Base-by-base conservation (phyloP, 2,113 vertebrate genomes). In the Trogon surrucura region DNA sequence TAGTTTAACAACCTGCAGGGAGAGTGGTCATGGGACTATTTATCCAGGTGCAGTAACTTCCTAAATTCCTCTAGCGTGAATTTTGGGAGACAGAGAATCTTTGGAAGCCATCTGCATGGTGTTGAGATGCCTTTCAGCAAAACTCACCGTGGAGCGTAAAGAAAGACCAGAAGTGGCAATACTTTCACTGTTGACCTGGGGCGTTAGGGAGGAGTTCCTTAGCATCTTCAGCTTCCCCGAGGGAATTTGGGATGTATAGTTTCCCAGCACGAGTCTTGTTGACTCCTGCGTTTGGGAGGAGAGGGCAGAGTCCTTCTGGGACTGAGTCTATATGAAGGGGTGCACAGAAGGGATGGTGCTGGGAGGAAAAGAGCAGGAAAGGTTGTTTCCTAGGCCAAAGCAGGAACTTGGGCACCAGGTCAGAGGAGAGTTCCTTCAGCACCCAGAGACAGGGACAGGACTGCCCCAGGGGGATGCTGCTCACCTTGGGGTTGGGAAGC, bases 381-480 rank as follows among this genome's bases (percentile, higher is more conserved):
- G 19, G 26, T 38, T 11, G 4, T 38, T 61, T 57, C 38, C 17
- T 32, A 38, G n/a, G 20, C 22, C 2, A 9, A 20, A 86, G 34
- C 3, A 22, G 72, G 25, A 65, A 48, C 44, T 60, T 69, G 70
- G 75, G 36, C 23, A 45, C n/a, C 27, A 29, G 27, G 19, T 69
- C 16, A 48, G 67, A 69, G 23, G 4, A 66, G 11, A 53, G 23
- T 22, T 80, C 45, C 51, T 79, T 41, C 3, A 45, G 30, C 23
- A 41, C 27, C 44, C 2, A 0, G 30, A 32, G 48, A 34, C 3
- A 2, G 27, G 60, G 29, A 23, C 4, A 14, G 34, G 36, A 25
- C 13, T 38, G 36, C 13, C 16, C n/a, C 47, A 34, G 60, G 13
- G 41, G 62, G n/a, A 8, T 17, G 21, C 16, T 90, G 44, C 27